These are phyloP conservation scores for Oryctes rhinoceros DNA, from an alignment of 1,140 invertebrate species.

Conservation along the genomic window DNA sequence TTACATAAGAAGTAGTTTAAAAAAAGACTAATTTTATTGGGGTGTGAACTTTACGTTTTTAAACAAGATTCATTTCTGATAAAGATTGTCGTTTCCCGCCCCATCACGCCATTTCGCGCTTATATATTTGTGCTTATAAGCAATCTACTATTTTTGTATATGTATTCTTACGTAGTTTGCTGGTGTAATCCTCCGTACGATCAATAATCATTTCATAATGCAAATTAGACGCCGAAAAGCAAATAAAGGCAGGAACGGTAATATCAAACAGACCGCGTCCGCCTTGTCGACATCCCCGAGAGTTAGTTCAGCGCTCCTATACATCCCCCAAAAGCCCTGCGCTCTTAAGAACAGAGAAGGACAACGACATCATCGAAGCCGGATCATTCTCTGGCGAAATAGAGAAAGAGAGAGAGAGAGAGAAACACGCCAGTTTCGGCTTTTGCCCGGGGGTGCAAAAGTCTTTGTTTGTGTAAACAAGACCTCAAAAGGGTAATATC, in stretches of 20 bases:
- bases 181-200: neutral
- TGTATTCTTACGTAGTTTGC: neutral
- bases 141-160: too few relatives aligned
- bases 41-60: too few relatives aligned
- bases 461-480: conserved; percentile 55
- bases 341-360: neutral
- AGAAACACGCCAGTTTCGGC: neutral
- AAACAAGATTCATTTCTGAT: too few relatives aligned
- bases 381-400: too few relatives aligned
- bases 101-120: too few relatives aligned
- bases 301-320: neutral
- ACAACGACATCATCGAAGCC: neutral
- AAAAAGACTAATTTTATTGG: too few relatives aligned
- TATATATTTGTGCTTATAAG: too few relatives aligned
- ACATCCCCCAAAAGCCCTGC: neutral
- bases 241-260: conserved; percentile 10
- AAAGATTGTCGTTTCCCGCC: too few relatives aligned
- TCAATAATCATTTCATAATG: conserved; percentile 34
- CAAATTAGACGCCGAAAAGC: conserved; percentile 29
- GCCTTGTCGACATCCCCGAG: conserved; percentile 7
- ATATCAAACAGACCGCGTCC: conserved; percentile 20
- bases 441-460: conserved; percentile 46
- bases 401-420: neutral
- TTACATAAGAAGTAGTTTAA: too few relatives aligned
- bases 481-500: conserved; percentile 53